Conservation (phyloP, 2,113 vertebrate genomes). For the Saguinus midas region DNA sequence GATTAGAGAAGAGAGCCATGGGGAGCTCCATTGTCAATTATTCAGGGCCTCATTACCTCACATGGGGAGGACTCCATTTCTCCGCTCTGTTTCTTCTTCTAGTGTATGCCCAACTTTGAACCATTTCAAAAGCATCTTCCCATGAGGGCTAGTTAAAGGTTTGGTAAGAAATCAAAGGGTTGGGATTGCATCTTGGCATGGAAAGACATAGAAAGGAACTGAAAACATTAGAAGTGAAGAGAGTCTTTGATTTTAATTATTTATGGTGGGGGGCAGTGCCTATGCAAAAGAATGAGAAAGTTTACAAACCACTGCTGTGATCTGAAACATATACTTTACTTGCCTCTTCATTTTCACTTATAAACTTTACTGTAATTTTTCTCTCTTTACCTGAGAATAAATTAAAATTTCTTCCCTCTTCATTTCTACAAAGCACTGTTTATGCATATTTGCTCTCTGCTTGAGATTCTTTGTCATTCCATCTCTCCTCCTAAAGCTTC, state of each 20-base stretch:
- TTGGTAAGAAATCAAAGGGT: conserved; percentile 50
- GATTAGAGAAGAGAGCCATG: not conserved
- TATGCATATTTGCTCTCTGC: not conserved
- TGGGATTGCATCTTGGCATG: not conserved
- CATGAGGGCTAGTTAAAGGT: conserved; percentile 35
- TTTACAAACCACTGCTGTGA: not conserved
- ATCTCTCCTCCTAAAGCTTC: not conserved
- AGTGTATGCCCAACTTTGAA: conserved; percentile 9
- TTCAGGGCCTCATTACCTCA: conserved; percentile 30
- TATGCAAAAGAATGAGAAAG: not conserved
- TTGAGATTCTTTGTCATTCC: not conserved
- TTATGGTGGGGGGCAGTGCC: not conserved
- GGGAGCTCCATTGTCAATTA: not conserved
- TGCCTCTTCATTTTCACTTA: not conserved
- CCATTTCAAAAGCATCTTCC: conserved; percentile 57
- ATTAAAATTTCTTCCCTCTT: not conserved
- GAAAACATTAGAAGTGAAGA: conserved; percentile 31
- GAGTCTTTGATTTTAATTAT: conserved; percentile 55
- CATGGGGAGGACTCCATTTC: not conserved
- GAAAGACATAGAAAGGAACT: conserved; percentile 11
- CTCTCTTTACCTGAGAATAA: not conserved
- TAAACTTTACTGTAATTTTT: not conserved
- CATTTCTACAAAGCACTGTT: not conserved
- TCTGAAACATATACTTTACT: not conserved
- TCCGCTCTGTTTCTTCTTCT: conserved; percentile 34